Conservation (phyloP, 2,797 vertebrate genomes). For the Bradypus variegatus region DNA sequence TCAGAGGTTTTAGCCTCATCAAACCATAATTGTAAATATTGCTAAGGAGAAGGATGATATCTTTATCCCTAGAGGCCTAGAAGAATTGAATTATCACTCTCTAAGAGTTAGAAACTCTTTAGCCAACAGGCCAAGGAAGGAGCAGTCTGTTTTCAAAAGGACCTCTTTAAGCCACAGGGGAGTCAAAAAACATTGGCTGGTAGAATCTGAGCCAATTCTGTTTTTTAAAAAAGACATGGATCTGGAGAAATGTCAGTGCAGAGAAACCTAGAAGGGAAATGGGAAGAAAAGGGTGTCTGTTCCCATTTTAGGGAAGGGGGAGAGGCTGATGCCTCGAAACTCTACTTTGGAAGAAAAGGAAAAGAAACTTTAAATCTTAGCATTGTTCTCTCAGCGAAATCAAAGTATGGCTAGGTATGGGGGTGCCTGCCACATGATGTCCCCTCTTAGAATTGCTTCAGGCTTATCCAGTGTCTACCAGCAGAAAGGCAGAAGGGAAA, state of each 20-base stretch:
- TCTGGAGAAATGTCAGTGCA: neutral
- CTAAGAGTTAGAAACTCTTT: neutral
- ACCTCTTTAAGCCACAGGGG: neutral
- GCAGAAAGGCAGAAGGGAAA: slow-evolving; percentile 23
- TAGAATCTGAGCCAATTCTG: neutral
- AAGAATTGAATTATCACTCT: neutral
- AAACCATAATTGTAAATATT: neutral
- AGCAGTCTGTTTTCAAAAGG: neutral
- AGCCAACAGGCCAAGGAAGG: neutral
- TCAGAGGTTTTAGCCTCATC: neutral
- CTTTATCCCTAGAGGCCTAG: neutral
- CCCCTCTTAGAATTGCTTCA: neutral
- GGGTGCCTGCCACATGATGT: neutral
- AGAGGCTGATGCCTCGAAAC: slow-evolving; percentile 8
- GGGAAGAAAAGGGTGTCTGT: neutral
- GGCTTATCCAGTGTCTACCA: neutral
- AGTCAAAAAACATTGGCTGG: neutral
- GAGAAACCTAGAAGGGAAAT: neutral
- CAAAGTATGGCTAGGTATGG: neutral
- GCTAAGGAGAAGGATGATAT: neutral
- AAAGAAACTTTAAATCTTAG: neutral
- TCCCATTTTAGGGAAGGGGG: neutral
- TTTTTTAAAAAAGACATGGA: neutral
- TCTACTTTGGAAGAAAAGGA: slow-evolving; percentile 37
- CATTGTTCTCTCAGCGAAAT: slow-evolving; percentile 41